Evolutionary conservation across 2,113 vertebrate species (phyloP).

Genomic region (Fukomys damarensis): DNA sequence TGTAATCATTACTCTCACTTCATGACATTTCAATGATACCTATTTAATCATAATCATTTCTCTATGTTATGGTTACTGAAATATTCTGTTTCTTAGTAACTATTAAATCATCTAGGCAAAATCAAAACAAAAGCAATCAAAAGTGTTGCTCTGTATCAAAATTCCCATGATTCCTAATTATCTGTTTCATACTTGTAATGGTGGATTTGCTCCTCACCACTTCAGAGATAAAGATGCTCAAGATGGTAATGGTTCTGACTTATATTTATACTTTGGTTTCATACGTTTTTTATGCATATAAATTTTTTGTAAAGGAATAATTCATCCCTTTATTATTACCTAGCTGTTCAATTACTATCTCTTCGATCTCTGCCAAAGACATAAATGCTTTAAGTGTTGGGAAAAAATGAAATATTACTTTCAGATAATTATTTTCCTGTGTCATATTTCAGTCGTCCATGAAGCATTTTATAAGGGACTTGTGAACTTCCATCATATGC

Average conservation of each 20-base stretch:
- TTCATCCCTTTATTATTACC: not conserved
- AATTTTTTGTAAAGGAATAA: not conserved
- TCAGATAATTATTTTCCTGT: not conserved
- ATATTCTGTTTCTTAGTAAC: slow-evolving; percentile 1
- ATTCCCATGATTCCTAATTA: not conserved
- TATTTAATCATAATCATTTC: slow-evolving; percentile 44
- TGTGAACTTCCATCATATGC: not conserved
- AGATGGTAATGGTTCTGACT: not conserved
- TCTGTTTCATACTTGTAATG: not conserved
- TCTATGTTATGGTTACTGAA: not conserved
- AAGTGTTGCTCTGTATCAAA: not conserved
- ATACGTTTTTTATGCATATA: not conserved
- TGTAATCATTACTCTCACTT: not conserved
- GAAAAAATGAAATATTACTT: not conserved
- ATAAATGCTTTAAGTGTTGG: not conserved
- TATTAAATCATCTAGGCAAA: not conserved
- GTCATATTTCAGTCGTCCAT: not conserved
- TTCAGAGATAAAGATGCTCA: slow-evolving; percentile 22
- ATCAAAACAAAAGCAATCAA: not conserved
- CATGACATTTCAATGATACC: slow-evolving; percentile 4
- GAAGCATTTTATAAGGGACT: not conserved
- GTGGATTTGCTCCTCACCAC: not conserved
- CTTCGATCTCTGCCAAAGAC: not conserved
- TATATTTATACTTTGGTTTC: not conserved
- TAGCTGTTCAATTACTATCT: not conserved